Base-by-base conservation (phyloP, 2,113 vertebrate species). In the Actenoides hombroni region DNA sequence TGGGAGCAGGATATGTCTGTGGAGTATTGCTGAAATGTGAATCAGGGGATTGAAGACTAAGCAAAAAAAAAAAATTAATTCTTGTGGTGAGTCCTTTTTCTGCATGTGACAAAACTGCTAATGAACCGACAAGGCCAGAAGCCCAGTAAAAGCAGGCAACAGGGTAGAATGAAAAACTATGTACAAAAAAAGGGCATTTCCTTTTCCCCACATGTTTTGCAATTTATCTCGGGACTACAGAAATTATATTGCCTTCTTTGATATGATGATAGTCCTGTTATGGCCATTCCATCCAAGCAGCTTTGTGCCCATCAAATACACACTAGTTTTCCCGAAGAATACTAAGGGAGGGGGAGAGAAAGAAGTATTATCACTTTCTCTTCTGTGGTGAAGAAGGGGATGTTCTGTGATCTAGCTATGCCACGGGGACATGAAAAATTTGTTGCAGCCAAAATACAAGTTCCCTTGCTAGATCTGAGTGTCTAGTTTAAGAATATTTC, bases 301-400 rank as follows among this genome's bases (percentile, higher is more conserved):
- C 57, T 80, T 53, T 86, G 61, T 25, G 61, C 8, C 29, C 21
- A 21, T 51, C 40, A 74, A 85, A 79, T 26, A 16, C 3, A 2
- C 2, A 5, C 54, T 59, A 31, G 20, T 60, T 94, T 69, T 89
- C 35, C 40, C 39, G 79, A 65, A 88, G 26, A 88, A 8, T 24
- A 9, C 13, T 17, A 10, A 10, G 5, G 3, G 4, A 2, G 9
- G 7, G 54, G 54, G 16, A 21, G 31, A 13, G 0, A 35, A 23
- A 2, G 3, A 29, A 33, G 5, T 59, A 39, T 35, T 80, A 53
- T 59, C 37, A 29, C 12, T 69, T 51, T 79, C 35, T 44, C 0
- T 70, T 74, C 74, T 56, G 33, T 77, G 75, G 37, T 80, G 69
- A 77, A 80, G 78, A 46, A 63, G 23, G 11, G 29, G 31, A 63